phyloP scores from a whole-genome alignment of 2,797 vertebrate species.

The Acanthiza pusilla region DNA sequence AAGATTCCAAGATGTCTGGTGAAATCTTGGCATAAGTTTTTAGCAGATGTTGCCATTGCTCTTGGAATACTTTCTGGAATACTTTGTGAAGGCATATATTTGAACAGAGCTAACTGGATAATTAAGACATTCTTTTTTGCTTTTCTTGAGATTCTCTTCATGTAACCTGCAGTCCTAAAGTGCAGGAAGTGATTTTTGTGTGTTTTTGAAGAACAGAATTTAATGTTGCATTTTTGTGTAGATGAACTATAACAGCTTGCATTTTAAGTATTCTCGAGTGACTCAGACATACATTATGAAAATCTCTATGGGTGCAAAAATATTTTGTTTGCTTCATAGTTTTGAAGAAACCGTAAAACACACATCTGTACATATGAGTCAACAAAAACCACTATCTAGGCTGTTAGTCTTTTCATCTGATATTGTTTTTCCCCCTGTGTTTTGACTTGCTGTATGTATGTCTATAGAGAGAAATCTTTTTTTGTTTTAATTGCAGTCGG shows the following conservation, averaged over 20 bases:
- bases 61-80: constrained; percentile 62
- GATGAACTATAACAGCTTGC: constrained; percentile 3
- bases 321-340: constrained; percentile 55
- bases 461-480: neutral
- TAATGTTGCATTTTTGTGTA: neutral
- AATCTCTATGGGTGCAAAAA: constrained; percentile 66
- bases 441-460: neutral
- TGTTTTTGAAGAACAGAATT: neutral
- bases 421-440: constrained; percentile 40
- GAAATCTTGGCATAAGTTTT: constrained; percentile 67
- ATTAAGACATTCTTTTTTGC: constrained; percentile 31
- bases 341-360: constrained; percentile 52
- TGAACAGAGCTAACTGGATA: constrained; percentile 45
- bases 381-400: constrained; percentile 49
- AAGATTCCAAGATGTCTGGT: constrained; percentile 68
- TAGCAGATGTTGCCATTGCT: constrained; percentile 72
- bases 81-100: constrained; percentile 29
- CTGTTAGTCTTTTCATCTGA: constrained; percentile 52
- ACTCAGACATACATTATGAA: constrained; percentile 51
- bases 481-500: constrained; percentile 84
- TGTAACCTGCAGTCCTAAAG: neutral
- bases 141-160: constrained; percentile 12
- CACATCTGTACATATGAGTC: constrained; percentile 66
- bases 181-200: neutral
- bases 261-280: constrained; percentile 46